A percentile compares a stretch with the other conserved stretches of the same genome.
phyloP scores from a whole-genome alignment of 2,888 invertebrate genomes.

The Cosmorhoe ocellata region DNA sequence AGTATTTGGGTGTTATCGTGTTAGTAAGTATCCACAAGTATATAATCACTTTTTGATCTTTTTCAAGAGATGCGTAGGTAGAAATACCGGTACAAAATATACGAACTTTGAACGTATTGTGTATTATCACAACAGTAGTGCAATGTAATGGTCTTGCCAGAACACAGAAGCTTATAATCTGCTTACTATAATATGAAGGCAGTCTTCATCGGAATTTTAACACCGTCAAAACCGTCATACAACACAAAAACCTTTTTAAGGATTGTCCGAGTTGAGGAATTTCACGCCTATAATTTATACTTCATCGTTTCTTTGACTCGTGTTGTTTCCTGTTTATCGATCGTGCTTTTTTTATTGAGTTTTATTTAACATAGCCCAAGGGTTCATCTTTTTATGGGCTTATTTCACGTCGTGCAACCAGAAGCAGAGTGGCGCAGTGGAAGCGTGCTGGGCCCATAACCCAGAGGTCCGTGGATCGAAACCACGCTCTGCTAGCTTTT shows the following conservation, averaged over 20 bases:
- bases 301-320: slow-evolving; percentile 53
- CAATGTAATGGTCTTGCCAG: too few species aligned
- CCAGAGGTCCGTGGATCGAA: slow-evolving; percentile 95
- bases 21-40: too few species aligned
- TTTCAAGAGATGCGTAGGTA: too few species aligned
- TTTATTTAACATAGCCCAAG: too few species aligned
- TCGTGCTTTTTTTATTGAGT: slow-evolving; percentile 3
- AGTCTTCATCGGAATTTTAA: slow-evolving; percentile 55
- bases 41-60: too few species aligned
- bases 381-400: background rate
- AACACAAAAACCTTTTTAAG: slow-evolving; percentile 47
- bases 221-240: slow-evolving; percentile 50
- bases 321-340: slow-evolving; percentile 28
- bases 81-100: too few species aligned
- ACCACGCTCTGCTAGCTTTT: slow-evolving; percentile 87
- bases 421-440: slow-evolving; percentile 91
- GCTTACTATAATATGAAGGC: too few species aligned
- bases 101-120: too few species aligned
- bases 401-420: background rate
- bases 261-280: slow-evolving; percentile 60
- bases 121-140: too few species aligned
- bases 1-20: too few species aligned
- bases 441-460: slow-evolving; percentile 93
- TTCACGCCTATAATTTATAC: slow-evolving; percentile 75
- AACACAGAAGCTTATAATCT: too few species aligned